These are phyloP conservation scores for Rafetus swinhoei DNA, from an alignment of 2,113 vertebrate species.

Conservation along the genomic window DNA sequence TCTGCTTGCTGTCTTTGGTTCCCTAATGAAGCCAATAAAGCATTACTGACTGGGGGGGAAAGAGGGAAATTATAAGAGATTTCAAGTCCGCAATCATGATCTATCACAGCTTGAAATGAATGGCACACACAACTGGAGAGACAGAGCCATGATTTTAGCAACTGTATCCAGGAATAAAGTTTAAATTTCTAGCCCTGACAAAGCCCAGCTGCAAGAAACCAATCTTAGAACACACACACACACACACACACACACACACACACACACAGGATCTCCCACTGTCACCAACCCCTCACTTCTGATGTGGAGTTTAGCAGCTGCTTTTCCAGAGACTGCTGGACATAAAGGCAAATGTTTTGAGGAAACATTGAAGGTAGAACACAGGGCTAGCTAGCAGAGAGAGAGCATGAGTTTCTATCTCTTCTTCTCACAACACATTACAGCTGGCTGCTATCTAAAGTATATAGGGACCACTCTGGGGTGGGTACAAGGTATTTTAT, in stretches of 20 bases:
- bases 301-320: background rate
- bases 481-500: background rate
- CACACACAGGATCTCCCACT: no score
- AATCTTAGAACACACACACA: background rate
- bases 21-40: background rate
- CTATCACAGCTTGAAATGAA: background rate
- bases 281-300: background rate
- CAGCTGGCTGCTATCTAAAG: background rate
- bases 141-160: background rate
- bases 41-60: background rate
- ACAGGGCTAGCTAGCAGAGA: background rate
- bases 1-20: background rate
- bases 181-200: background rate
- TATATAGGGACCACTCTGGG: background rate
- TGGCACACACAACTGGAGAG: background rate
- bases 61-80: background rate
- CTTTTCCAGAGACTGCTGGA: no score
- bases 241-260: no score
- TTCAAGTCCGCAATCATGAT: background rate
- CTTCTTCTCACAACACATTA: background rate
- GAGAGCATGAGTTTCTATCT: background rate
- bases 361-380: background rate
- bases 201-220: background rate
- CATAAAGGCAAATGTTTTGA: background rate
- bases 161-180: background rate